Conservation (phyloP, 2,797 vertebrate genomes). For the Tachyglossus aculeatus region DNA sequence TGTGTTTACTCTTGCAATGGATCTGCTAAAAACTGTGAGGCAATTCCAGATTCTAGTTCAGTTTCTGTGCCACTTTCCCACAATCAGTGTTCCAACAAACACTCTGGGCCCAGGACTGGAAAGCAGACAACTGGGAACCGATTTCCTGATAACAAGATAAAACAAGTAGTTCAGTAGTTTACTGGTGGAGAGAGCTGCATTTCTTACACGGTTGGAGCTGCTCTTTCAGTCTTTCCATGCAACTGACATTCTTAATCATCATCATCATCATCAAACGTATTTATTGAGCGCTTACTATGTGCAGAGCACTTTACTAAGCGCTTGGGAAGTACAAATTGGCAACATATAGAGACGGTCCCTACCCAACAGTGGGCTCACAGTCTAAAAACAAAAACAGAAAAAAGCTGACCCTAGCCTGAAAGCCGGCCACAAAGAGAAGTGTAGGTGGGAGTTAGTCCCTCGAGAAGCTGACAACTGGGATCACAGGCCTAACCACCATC, state of each 20-base stretch:
- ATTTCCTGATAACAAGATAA: not conserved
- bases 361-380: too few species aligned
- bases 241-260: not conserved
- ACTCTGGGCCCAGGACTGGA: not conserved
- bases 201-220: not conserved
- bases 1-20: not conserved
- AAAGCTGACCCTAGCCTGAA: too few species aligned
- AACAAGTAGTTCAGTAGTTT: not conserved
- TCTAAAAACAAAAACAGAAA: too few species aligned
- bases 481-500: too few species aligned
- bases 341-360: too few species aligned
- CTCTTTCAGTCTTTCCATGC: not conserved
- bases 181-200: not conserved
- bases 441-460: too few species aligned
- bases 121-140: not conserved
- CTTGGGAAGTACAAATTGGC: not conserved
- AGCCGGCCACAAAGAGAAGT: too few species aligned
- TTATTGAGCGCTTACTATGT: not conserved
- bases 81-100: not conserved
- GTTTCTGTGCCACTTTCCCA: not conserved
- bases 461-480: too few species aligned
- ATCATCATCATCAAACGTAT: not conserved
- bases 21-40: constrained; percentile 2
- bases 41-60: not conserved
- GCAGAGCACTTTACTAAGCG: not conserved